Conservation (phyloP, 2,797 vertebrate species). For the Mareca strepera region DNA sequence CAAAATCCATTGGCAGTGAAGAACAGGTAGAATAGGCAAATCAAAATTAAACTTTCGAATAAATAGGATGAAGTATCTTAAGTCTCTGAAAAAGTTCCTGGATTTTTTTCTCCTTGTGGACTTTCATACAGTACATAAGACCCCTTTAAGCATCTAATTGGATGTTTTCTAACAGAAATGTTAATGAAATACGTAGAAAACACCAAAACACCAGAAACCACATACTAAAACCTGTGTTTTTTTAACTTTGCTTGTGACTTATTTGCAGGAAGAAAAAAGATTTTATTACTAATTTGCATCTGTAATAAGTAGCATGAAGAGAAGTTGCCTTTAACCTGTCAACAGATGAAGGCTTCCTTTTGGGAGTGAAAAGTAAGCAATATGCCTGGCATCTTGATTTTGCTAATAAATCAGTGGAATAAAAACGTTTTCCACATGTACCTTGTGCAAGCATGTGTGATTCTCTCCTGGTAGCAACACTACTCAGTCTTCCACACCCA, state of each 20-base stretch:
- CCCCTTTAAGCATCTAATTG: not conserved
- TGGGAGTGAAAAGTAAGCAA: not conserved
- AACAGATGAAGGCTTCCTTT: not conserved
- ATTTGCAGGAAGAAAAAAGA: not conserved
- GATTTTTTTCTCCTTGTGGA: not conserved
- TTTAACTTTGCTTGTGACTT: not conserved
- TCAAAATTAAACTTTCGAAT: not conserved
- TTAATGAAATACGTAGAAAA: not conserved
- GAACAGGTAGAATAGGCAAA: not conserved
- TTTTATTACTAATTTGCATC: too few relatives aligned
- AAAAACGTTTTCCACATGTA: not conserved
- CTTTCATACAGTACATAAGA: not conserved
- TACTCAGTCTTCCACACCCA: not conserved
- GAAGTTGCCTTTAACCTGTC: not conserved
- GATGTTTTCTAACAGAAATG: not conserved
- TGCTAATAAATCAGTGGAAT: not conserved
- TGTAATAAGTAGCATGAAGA: not conserved
- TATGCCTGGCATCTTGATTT: not conserved
- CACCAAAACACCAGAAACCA: not conserved
- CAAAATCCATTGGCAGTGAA: not conserved
- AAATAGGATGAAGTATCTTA: not conserved
- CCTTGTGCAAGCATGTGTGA: not conserved
- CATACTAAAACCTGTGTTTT: not conserved
- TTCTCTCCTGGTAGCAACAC: not conserved
- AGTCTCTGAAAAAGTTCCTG: not conserved